A percentile compares a stretch with the other conserved stretches of the same genome.
These are phyloP conservation scores for Microcebus jonahi DNA, from an alignment of 2,113 vertebrate genomes.

Conservation along the genomic window DNA sequence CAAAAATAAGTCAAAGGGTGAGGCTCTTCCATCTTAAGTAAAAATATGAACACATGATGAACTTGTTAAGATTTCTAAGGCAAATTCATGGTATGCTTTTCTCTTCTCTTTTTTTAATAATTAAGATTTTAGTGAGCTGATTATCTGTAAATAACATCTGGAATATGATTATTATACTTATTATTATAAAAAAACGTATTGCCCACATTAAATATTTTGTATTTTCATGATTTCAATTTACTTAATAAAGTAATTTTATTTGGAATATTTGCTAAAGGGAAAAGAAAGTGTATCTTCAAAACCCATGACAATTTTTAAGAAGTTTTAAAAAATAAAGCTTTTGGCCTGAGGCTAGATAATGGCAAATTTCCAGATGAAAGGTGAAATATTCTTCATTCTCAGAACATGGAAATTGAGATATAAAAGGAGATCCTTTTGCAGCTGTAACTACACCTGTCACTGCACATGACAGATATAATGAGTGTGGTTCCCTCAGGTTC, in stretches of 20 bases:
- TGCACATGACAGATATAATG: constrained; percentile 67
- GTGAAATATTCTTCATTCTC: constrained; percentile 48
- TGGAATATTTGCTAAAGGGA: not conserved
- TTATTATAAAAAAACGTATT: not conserved
- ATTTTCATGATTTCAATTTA: not conserved
- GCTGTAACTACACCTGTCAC: constrained; percentile 70
- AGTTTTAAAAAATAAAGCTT: constrained; percentile 37
- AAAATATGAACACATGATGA: not conserved
- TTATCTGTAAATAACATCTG: not conserved
- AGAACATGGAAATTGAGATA: constrained; percentile 70
- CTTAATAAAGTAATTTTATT: not conserved
- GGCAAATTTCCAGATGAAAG: constrained; percentile 71
- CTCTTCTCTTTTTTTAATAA: constrained; percentile 2
- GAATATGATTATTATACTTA: not conserved
- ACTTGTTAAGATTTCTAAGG: not conserved
- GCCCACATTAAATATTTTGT: not conserved
- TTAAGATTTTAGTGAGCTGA: not conserved
- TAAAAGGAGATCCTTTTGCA: constrained; percentile 58
- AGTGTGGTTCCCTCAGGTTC: not conserved
- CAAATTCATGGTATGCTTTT: not conserved
- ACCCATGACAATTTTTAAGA: constrained; percentile 15
- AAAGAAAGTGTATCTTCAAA: not conserved
- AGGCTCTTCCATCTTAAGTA: not conserved
- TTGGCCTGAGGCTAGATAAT: constrained; percentile 55
- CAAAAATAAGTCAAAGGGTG: not conserved